Base-by-base conservation (phyloP, 2,888 invertebrate species). In the Seladonia tumulorum region DNA sequence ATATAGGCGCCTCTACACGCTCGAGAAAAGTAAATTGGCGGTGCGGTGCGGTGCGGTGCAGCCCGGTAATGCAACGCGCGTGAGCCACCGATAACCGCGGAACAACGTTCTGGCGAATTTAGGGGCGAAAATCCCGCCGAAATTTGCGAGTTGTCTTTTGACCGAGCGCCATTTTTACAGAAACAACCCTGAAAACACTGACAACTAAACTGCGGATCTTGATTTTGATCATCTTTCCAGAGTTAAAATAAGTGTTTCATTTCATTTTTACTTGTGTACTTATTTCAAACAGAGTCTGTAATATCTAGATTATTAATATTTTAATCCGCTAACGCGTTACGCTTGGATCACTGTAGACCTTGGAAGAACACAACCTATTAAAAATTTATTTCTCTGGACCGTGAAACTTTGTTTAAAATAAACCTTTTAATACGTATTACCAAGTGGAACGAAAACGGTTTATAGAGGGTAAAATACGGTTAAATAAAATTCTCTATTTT, bases 11-110 rank as follows among this genome's bases (percentile, higher is more conserved):
- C 76, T 71, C 72, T 73, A 76, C 60, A 63, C 63, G 39, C 68
- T 66, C 79, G 85, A 80, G 85, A 83, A 88, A 87, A 82, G 77
- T 83, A 78, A 85, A 85, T 89, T 87, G 83, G 82, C 80, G 84
- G 72, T n/a, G 47, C 14, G 2, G 45, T 5, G 49, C 78, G 84
- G 47, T 16, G 84, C 73, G 66, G 16, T 2, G 66, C 18, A 18
- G 66, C 39, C 8, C n/a, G 71, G 75, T 78, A 84, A 85, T 81
- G 66, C 53, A 79, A 79, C 66, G 74, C 73, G 39, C 60, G 42
- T 42, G 57, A 10, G 14, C 35, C 39, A 29, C 70, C 71, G 53
- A 68, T 60, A 49, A 53, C n/a, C 25, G 53, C 80, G 63, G 39
- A 68, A 73, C 74, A 75, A 79, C n/a, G 70, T 71, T 53, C 47